Evolutionary conservation across 1,140 invertebrate genomes (phyloP).

Genomic region (Pseudomyrmex gracilis): DNA sequence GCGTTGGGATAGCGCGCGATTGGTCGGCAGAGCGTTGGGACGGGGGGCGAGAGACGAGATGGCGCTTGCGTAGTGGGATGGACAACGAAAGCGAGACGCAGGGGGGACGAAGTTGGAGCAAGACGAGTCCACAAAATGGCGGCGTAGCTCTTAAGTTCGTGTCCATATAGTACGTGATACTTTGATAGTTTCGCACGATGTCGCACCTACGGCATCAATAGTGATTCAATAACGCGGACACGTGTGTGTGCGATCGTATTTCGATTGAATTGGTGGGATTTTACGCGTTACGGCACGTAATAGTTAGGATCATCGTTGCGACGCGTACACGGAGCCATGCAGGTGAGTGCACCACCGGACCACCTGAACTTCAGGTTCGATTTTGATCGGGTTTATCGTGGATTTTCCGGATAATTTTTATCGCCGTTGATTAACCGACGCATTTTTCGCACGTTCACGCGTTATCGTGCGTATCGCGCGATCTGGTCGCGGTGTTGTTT

Average conservation of each 20-base stretch:
- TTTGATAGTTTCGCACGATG: conserved; percentile 80
- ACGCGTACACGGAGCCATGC: conserved; percentile 84
- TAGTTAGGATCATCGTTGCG: conserved; percentile 72
- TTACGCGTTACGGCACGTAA: conserved; percentile 42
- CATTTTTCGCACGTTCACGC: conserved; percentile 10
- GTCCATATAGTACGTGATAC: conserved; percentile 82
- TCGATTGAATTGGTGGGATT: conserved; percentile 61
- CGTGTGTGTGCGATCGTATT: conserved; percentile 61
- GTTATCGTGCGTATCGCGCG: conserved; percentile 47
- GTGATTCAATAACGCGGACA: conserved; percentile 65
- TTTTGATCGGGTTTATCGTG: conserved; percentile 43
- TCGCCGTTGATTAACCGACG: neutral
- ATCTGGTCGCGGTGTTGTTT: conserved; percentile 79
- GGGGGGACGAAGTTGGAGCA: conserved; percentile 77
- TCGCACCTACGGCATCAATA: conserved; percentile 63
- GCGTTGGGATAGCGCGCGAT: neutral
- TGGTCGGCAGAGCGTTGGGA: neutral
- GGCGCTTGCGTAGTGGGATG: conserved; percentile 75
- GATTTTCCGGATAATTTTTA: conserved; percentile 55
- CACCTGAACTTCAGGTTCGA: conserved; percentile 65
- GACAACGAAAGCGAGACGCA: conserved; percentile 37
- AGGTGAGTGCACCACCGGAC: conserved; percentile 80
- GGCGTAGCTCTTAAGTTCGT: conserved; percentile 75
- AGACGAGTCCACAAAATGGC: conserved; percentile 83
- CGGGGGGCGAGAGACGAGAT: conserved; percentile 14